These are phyloP conservation scores for Trichoplusia ni DNA, from an alignment of 1,140 invertebrate genomes.

Conservation along the genomic window DNA sequence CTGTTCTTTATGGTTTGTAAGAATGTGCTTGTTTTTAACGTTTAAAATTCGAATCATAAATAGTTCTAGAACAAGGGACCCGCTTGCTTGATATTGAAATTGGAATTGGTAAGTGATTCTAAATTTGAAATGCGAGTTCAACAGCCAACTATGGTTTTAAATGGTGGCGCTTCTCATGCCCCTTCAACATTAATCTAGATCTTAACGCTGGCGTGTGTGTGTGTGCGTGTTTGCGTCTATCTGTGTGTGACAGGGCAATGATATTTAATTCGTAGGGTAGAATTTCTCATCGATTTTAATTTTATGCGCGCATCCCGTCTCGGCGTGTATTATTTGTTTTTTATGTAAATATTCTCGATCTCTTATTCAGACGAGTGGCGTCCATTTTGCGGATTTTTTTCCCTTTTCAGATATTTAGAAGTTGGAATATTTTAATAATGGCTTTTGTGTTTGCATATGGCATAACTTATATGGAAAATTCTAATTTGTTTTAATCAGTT, in stretches of 20 bases:
- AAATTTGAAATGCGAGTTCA: conserved; percentile 10
- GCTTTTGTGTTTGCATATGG: conserved; percentile 33
- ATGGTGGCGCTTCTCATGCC: conserved; percentile 34
- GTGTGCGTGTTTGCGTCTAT: conserved; percentile 43
- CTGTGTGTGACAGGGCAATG: conserved; percentile 66
- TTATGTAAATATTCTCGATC: conserved; percentile 77
- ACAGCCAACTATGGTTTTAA: conserved; percentile 20
- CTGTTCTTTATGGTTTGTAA: conserved; percentile 61
- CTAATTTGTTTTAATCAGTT: conserved; percentile 11
- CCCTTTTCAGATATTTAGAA: conserved; percentile 50
- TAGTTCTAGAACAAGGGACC: not conserved
- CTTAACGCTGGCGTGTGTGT: conserved; percentile 49
- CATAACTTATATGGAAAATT: conserved; percentile 26
- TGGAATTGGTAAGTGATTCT: conserved; percentile 10
- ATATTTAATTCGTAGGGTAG: conserved; percentile 80
- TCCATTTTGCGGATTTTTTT: conserved; percentile 60
- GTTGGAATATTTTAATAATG: conserved; percentile 38
- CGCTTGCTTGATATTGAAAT: conserved; percentile 2
- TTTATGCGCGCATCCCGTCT: conserved; percentile 79
- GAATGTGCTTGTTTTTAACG: conserved; percentile 40
- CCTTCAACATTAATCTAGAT: conserved; percentile 65
- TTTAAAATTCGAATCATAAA: conserved; percentile 25
- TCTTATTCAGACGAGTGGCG: conserved; percentile 66
- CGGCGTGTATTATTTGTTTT: conserved; percentile 74
- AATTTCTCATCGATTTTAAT: conserved; percentile 79